These are phyloP conservation scores for Xiphydria camelus DNA, from an alignment of 2,888 invertebrate species.

Conservation along the genomic window DNA sequence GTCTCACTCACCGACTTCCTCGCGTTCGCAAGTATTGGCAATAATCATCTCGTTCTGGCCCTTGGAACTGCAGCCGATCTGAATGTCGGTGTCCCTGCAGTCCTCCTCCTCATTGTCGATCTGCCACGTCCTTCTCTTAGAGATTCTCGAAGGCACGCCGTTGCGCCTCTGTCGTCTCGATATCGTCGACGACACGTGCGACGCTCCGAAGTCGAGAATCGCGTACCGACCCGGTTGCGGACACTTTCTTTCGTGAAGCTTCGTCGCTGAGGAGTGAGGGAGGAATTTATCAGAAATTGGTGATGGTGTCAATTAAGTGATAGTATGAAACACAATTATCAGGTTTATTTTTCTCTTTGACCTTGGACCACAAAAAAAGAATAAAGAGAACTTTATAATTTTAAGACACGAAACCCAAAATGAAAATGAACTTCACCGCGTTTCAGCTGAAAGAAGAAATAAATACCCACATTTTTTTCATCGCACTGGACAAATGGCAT, in stretches of 20 bases:
- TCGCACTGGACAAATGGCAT: too few species aligned
- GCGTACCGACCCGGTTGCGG: slow-evolving; percentile 72
- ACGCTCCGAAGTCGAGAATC: slow-evolving; percentile 59
- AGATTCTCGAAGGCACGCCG: slow-evolving; percentile 24
- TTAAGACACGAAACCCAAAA: too few species aligned
- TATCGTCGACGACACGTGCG: slow-evolving; percentile 26
- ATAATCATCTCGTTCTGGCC: slow-evolving; percentile 51
- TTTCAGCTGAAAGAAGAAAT: too few species aligned
- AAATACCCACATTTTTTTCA: too few species aligned
- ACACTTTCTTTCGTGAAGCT: slow-evolving; percentile 67
- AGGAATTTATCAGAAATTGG: too few species aligned
- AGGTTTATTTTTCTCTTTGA: too few species aligned
- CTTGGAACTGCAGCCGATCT: slow-evolving; percentile 49
- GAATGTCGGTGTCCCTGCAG: slow-evolving; percentile 46
- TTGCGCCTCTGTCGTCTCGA: slow-evolving; percentile 37
- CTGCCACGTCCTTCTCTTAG: slow-evolving; percentile 33
- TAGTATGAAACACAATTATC: too few species aligned
- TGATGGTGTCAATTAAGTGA: too few species aligned
- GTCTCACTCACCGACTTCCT: slow-evolving; percentile 39
- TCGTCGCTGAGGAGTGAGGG: slow-evolving; percentile 67
- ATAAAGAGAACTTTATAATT: too few species aligned
- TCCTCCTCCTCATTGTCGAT: slow-evolving; percentile 35
- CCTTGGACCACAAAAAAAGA: too few species aligned
- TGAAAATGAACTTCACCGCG: too few species aligned
- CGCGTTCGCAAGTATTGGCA: slow-evolving; percentile 46